Evolutionary conservation across 2,113 vertebrate species (phyloP).

Genomic region (Tautogolabrus adspersus): DNA sequence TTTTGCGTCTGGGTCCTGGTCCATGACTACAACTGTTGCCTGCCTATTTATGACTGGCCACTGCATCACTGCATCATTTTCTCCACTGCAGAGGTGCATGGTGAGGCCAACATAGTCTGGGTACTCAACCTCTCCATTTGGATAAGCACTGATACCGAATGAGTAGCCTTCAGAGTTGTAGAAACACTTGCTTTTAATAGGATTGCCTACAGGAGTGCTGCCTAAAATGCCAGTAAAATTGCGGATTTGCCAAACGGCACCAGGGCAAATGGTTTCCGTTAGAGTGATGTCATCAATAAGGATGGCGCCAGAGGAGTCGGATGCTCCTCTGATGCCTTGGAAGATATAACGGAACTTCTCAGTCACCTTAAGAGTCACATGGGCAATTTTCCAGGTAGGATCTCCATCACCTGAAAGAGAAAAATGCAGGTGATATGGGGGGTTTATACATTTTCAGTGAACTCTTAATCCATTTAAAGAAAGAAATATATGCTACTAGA

Average conservation of each 20-base stretch:
- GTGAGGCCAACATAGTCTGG: conserved; percentile 75
- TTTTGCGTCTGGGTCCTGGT: conserved; percentile 87
- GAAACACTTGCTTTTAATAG: conserved; percentile 82
- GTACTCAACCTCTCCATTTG: conserved; percentile 60
- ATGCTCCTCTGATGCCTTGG: conserved; percentile 85
- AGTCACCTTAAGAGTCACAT: conserved; percentile 84
- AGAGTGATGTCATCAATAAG: conserved; percentile 89
- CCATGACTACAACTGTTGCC: conserved; percentile 82
- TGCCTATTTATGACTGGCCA: conserved; percentile 91
- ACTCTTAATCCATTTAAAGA: neutral
- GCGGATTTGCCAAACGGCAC: conserved; percentile 86
- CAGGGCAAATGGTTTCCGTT: conserved; percentile 87
- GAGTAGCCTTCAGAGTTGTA: conserved; percentile 89
- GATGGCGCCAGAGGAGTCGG: conserved; percentile 83
- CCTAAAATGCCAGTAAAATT: conserved; percentile 83
- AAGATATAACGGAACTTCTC: conserved; percentile 93
- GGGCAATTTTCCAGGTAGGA: conserved; percentile 88
- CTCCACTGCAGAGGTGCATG: conserved; percentile 90
- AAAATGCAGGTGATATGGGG: neutral
- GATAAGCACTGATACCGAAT: conserved; percentile 84
- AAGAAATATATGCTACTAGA: neutral
- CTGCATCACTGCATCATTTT: conserved; percentile 88
- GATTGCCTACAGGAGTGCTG: neutral
- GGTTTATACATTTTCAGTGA: no score
- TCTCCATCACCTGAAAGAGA: conserved; percentile 81